Evolutionary conservation across 2,797 vertebrate genomes (phyloP).

Genomic region (Cuniculus paca): DNA sequence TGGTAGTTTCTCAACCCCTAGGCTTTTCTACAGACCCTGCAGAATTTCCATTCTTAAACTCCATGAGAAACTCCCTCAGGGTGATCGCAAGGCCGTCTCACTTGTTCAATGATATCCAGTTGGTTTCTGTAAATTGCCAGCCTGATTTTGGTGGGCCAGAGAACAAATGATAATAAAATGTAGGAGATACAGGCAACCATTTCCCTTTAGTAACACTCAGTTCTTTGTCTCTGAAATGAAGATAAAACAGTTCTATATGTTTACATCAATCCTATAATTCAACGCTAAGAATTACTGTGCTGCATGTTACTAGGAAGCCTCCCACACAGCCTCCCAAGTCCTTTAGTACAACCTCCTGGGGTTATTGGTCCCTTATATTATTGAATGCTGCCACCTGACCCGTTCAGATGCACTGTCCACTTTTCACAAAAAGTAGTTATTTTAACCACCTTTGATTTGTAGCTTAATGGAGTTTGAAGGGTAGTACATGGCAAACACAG

Average conservation of each 20-base stretch:
- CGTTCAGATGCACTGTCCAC: neutral
- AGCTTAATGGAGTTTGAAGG: conserved; percentile 59
- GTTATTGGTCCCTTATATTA: neutral
- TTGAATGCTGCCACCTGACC: conserved; percentile 3
- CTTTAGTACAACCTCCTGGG: neutral
- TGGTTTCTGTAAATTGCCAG: neutral
- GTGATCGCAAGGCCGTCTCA: neutral
- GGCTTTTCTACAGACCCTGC: neutral
- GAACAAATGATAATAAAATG: neutral
- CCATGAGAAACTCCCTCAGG: neutral
- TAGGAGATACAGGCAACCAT: neutral
- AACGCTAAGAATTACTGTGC: conserved; percentile 14
- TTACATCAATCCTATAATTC: neutral
- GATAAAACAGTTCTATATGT: conserved; percentile 14
- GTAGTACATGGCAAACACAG: conserved; percentile 42
- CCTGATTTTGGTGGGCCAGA: neutral
- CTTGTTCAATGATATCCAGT: neutral
- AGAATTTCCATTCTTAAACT: neutral
- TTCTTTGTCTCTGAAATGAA: neutral
- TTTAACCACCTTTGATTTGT: conserved; percentile 57
- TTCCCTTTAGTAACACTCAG: neutral
- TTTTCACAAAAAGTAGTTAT: conserved; percentile 52
- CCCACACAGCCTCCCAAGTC: conserved; percentile 16
- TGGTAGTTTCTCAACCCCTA: neutral
- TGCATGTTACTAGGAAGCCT: conserved; percentile 8